Percentiles rank a stretch among this genome's conserved stretches.
Evolutionary conservation across 2,888 invertebrate species (phyloP).

Genomic region (Leptinotarsa tumamoca): DNA sequence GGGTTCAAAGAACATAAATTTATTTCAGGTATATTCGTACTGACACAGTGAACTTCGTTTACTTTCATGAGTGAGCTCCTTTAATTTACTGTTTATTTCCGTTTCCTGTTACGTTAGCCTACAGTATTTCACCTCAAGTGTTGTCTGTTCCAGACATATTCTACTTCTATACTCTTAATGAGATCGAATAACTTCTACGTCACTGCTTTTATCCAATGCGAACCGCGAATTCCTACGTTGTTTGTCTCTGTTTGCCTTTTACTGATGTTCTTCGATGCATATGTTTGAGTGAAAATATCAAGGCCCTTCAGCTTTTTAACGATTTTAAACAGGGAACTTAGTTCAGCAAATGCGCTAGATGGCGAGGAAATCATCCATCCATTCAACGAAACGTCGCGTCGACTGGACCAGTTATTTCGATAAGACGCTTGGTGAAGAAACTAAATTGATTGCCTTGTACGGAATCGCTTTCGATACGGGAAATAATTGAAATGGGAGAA

Average conservation of each 20-base stretch:
- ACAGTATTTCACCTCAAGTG: neutral
- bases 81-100: neutral
- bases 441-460: neutral
- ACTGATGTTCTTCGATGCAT: slow-evolving; percentile 7
- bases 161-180: neutral
- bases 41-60: too few species aligned
- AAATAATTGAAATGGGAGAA: neutral
- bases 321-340: slow-evolving; percentile 1
- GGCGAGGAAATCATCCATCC: neutral
- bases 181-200: neutral
- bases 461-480: neutral
- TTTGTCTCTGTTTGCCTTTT: neutral
- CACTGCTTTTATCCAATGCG: neutral
- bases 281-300: slow-evolving; percentile 7
- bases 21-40: too few species aligned
- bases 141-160: neutral
- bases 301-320: neutral
- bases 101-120: neutral
- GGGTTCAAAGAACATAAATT: too few species aligned
- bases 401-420: slow-evolving; percentile 4
- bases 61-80: too few species aligned
- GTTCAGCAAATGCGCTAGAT: neutral
- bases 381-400: slow-evolving; percentile 3
- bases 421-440: neutral
- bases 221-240: neutral